A percentile compares a stretch with the other conserved stretches of the same genome.
phyloP scores from a whole-genome alignment of 2,113 vertebrate species.

The Oreotrochilus melanogaster region DNA sequence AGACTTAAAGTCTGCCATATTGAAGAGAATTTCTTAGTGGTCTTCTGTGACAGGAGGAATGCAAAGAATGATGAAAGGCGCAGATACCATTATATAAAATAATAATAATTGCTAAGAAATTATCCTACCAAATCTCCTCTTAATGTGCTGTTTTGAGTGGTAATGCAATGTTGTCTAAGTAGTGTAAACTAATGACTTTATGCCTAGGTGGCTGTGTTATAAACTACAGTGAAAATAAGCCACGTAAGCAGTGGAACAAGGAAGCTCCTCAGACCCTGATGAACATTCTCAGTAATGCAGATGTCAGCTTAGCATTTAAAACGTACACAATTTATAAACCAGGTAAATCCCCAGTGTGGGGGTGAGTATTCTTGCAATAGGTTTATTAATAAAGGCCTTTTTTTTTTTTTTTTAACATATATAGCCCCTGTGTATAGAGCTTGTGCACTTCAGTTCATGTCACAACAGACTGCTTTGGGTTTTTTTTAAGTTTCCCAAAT shows the following conservation, averaged over 20 bases:
- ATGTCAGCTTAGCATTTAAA: constrained; percentile 84
- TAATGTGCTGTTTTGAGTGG: background rate
- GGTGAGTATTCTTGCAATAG: background rate
- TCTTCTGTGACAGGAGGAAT: background rate
- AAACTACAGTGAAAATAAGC: constrained; percentile 62
- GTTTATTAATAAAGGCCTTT: background rate
- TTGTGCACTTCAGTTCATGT: background rate
- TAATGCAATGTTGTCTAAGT: background rate
- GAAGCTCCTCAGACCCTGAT: constrained; percentile 83
- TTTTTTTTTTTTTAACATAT: background rate
- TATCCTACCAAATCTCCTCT: background rate
- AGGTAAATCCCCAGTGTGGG: constrained; percentile 71
- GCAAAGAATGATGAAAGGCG: background rate
- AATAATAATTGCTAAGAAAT: background rate
- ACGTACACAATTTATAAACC: constrained; percentile 86
- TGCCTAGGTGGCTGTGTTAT: constrained; percentile 70
- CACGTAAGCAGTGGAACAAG: constrained; percentile 84
- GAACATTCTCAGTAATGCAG: constrained; percentile 84
- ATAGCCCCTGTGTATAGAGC: too few relatives aligned
- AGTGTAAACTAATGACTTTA: background rate
- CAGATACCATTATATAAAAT: background rate
- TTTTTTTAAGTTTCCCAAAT: background rate
- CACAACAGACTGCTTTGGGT: background rate
- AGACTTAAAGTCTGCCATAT: background rate
- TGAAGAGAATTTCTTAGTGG: background rate